Evolutionary conservation across 2,113 vertebrate species (phyloP).

Genomic region (Aix galericulata): DNA sequence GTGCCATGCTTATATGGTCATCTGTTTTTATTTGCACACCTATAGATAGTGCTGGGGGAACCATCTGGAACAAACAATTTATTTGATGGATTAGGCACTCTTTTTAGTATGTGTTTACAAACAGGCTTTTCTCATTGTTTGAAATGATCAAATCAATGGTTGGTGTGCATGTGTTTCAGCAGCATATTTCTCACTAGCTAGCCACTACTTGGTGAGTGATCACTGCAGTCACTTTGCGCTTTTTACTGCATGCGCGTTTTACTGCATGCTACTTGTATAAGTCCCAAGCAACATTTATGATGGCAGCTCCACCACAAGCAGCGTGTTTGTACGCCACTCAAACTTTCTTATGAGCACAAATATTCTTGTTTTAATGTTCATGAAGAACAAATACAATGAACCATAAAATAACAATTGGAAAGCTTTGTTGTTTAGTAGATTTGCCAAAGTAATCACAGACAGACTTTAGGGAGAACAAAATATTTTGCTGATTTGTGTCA

Average conservation of each 20-base stretch:
- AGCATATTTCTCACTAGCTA: background rate
- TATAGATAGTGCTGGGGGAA: background rate
- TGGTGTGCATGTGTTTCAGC: constrained; percentile 10
- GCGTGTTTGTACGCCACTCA: background rate
- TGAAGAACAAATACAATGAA: background rate
- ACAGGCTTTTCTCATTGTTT: constrained; percentile 15
- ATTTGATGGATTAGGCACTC: constrained; percentile 14
- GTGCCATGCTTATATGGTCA: background rate
- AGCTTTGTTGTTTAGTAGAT: background rate
- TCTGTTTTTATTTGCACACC: constrained; percentile 23
- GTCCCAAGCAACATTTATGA: background rate
- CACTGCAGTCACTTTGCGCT: background rate
- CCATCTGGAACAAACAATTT: constrained; percentile 4
- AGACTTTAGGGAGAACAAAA: background rate
- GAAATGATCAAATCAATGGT: background rate
- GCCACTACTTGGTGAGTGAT: background rate
- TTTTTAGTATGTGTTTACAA: constrained; percentile 17
- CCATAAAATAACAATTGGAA: background rate
- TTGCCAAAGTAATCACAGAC: background rate
- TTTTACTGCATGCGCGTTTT: background rate
- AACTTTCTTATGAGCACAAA: background rate
- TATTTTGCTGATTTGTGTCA: background rate
- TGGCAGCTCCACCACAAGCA: background rate
- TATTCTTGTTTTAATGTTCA: background rate
- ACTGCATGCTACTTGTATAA: background rate